These are phyloP conservation scores for Odontocolon sp. DNA, from an alignment of 2,888 invertebrate species.

Conservation along the genomic window DNA sequence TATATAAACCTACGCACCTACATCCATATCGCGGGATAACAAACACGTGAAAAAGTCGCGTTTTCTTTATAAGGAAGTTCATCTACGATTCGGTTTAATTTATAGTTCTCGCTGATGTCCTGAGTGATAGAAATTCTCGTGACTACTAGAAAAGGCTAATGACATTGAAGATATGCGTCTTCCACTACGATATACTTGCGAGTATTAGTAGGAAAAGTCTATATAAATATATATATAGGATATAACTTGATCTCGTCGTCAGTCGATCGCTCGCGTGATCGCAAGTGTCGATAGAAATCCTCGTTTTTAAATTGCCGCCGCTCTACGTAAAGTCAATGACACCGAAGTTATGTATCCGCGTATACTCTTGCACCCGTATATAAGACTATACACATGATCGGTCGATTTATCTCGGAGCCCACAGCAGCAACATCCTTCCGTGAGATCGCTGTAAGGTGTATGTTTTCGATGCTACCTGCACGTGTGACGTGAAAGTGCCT, in stretches of 20 bases:
- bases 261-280: conserved; percentile 2
- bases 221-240: too few relatives aligned
- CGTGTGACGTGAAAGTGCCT: conserved; percentile 62
- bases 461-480: conserved; percentile 24
- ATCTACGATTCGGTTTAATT: not conserved
- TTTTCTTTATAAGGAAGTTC: not conserved
- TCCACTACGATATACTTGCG: too few relatives aligned
- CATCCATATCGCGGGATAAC: not conserved
- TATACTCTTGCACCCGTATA: not conserved
- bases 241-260: conserved; percentile 24
- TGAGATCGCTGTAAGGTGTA: conserved; percentile 9
- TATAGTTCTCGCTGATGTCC: conserved; percentile 12
- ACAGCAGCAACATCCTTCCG: conserved; percentile 41
- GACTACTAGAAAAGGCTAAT: not conserved
- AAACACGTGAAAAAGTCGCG: conserved; percentile 28
- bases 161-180: conserved; percentile 12
- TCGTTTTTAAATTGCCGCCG: conserved; percentile 15
- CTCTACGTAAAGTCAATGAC: conserved; percentile 36
- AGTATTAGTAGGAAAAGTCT: too few relatives aligned
- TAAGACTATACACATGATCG: not conserved
- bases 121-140: conserved; percentile 41
- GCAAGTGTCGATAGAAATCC: conserved; percentile 40
- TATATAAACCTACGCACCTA: not conserved
- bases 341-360: conserved; percentile 20
- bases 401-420: not conserved